These are phyloP conservation scores for Cheilosia vernalis DNA, from an alignment of 2,888 invertebrate species.

Conservation along the genomic window DNA sequence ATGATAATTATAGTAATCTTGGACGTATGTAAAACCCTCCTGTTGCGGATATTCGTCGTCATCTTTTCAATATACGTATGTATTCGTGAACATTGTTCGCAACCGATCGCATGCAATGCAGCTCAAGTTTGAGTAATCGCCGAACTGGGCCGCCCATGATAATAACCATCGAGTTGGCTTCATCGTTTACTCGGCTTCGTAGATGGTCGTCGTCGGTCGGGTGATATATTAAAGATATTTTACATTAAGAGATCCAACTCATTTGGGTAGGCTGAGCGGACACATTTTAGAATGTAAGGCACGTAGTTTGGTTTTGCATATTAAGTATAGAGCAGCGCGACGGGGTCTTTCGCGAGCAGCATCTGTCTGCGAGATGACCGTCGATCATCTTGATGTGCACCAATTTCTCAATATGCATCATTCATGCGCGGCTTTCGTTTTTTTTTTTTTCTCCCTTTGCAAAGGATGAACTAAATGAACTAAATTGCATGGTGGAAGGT, in stretches of 20 bases:
- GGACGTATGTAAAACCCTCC: conserved; percentile 53
- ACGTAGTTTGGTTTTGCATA: conserved; percentile 72
- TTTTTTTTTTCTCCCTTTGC: neutral
- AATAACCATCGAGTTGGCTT: conserved; percentile 63
- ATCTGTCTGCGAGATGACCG: conserved; percentile 64
- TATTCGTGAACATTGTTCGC: conserved; percentile 31
- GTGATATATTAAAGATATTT: conserved; percentile 75
- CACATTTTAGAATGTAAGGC: conserved; percentile 71
- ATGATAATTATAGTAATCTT: conserved; percentile 73
- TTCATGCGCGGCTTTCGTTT: conserved; percentile 23
- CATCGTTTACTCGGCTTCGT: conserved; percentile 40
- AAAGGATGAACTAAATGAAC: conserved; percentile 30
- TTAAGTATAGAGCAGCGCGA: conserved; percentile 60
- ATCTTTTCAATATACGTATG: conserved; percentile 24
- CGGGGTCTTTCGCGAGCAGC: conserved; percentile 39
- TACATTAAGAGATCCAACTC: conserved; percentile 74
- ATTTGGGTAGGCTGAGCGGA: conserved; percentile 60
- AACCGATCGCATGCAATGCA: conserved; percentile 64
- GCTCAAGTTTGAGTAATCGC: conserved; percentile 71
- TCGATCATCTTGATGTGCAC: conserved; percentile 75
- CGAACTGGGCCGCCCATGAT: conserved; percentile 72
- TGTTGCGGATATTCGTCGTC: conserved; percentile 38
- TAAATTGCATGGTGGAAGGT: conserved; percentile 55
- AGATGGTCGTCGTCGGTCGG: conserved; percentile 41
- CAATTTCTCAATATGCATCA: conserved; percentile 75